These are phyloP conservation scores for Psittacara wagleri DNA, from an alignment of 2,113 vertebrate genomes.

Conservation along the genomic window DNA sequence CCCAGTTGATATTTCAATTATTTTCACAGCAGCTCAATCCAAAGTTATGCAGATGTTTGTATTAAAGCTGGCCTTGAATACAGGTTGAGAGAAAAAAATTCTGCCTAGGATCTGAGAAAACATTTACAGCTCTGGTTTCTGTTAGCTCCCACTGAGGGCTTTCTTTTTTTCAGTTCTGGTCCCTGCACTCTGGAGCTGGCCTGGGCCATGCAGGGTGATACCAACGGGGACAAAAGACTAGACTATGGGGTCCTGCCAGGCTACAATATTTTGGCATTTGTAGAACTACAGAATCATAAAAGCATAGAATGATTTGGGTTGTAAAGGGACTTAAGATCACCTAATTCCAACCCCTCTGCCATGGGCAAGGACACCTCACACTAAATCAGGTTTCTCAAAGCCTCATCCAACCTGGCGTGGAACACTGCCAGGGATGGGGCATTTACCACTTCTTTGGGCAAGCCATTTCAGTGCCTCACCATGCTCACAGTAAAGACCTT, in stretches of 20 bases:
- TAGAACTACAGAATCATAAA: background rate
- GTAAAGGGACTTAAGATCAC: background rate
- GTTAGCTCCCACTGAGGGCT: fast-evolving
- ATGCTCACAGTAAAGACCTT: background rate
- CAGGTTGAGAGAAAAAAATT: background rate
- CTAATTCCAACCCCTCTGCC: background rate
- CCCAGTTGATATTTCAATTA: background rate
- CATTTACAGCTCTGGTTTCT: background rate
- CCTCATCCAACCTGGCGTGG: background rate
- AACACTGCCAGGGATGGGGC: background rate
- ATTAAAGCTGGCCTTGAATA: background rate
- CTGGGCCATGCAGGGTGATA: background rate
- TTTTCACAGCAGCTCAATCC: background rate
- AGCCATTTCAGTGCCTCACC: background rate
- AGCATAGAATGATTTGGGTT: background rate
- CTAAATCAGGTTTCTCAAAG: background rate
- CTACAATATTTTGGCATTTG: background rate
- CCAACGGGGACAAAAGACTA: fast-evolving
- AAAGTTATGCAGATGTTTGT: background rate
- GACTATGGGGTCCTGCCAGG: background rate
- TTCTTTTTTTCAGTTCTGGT: background rate
- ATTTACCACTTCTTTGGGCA: background rate
- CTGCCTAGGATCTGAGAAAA: background rate
- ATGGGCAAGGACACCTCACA: background rate
- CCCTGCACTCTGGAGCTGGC: background rate